Evolutionary conservation across 2,888 invertebrate genomes (phyloP).

Genomic region (Cryptus armator): DNA sequence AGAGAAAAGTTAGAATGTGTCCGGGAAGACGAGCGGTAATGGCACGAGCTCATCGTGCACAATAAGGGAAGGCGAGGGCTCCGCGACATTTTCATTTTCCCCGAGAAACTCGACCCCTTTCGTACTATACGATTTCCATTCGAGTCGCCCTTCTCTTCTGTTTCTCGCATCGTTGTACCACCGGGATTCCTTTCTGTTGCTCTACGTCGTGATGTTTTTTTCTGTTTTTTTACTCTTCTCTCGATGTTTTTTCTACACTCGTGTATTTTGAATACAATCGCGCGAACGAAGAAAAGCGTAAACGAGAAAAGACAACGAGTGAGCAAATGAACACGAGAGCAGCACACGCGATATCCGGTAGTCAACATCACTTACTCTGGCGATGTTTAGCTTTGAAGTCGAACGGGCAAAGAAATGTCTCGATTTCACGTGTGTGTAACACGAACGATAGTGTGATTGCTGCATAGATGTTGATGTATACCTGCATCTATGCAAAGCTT

Average conservation of each 20-base stretch:
- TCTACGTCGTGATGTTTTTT: slow-evolving; percentile 25
- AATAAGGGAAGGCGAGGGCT: slow-evolving; percentile 42
- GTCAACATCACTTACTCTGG: not conserved
- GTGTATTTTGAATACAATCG: slow-evolving; percentile 13
- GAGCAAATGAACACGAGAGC: slow-evolving; percentile 1
- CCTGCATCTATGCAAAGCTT: slow-evolving; percentile 39
- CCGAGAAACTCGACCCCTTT: slow-evolving; percentile 44
- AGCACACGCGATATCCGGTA: not conserved
- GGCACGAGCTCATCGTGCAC: slow-evolving; percentile 56
- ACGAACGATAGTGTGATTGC: not conserved
- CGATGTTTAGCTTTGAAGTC: slow-evolving; percentile 12
- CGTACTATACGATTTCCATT: slow-evolving; percentile 40
- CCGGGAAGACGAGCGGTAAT: slow-evolving; percentile 41
- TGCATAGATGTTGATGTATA: slow-evolving; percentile 36
- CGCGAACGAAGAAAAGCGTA: not conserved
- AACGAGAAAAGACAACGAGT: slow-evolving; percentile 2
- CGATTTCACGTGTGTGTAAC: not conserved
- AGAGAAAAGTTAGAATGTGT: slow-evolving; percentile 53
- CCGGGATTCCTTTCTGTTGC: slow-evolving; percentile 31
- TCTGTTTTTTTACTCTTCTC: slow-evolving; percentile 22
- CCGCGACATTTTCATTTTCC: slow-evolving; percentile 55
- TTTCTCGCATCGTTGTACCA: slow-evolving; percentile 10
- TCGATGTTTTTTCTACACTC: not conserved
- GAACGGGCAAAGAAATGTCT: not conserved
- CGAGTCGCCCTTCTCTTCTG: slow-evolving; percentile 30